phyloP scores from a whole-genome alignment of 2,113 vertebrate genomes.

The Callopanchax toddi region DNA sequence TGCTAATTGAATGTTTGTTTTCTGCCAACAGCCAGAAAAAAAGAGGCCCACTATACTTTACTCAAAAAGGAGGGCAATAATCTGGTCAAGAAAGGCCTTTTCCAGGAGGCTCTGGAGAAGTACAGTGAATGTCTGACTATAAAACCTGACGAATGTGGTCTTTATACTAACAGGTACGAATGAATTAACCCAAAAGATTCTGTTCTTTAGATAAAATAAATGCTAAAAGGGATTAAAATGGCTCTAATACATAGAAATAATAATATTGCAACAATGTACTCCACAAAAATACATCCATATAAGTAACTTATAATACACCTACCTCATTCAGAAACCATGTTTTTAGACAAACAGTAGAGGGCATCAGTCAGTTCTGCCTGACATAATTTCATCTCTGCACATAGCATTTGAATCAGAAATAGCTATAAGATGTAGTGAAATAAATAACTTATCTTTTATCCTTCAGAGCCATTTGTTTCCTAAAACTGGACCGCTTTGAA shows the following conservation, averaged over 20 bases:
- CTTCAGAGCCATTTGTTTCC: conserved; percentile 90
- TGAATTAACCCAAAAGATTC: not conserved
- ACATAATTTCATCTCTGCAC: not conserved
- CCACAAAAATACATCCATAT: too few species aligned
- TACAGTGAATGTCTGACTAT: conserved; percentile 89
- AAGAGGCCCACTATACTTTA: conserved; percentile 78
- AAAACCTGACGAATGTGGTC: conserved; percentile 82
- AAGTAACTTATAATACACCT: too few species aligned
- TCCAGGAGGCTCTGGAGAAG: conserved; percentile 85
- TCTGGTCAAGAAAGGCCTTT: conserved; percentile 84
- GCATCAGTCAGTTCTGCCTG: conserved; percentile 18
- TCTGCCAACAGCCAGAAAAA: conserved; percentile 66
- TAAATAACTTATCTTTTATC: conserved; percentile 2
- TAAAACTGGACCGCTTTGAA: conserved; percentile 86
- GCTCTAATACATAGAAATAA: too few species aligned
- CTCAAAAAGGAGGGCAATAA: conserved; percentile 90
- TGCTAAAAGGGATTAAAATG: too few species aligned
- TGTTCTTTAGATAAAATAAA: too few species aligned
- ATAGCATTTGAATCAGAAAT: not conserved
- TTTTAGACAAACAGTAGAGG: conserved; percentile 50
- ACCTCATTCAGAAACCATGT: too few species aligned
- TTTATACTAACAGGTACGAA: conserved; percentile 95
- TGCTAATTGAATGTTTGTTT: conserved; percentile 4
- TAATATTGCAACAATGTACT: too few species aligned
- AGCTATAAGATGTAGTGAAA: not conserved